A percentile compares a stretch with the other conserved stretches of the same genome.
These are phyloP conservation scores for Rhipidura dahli DNA, from an alignment of 2,113 vertebrate genomes.

Conservation along the genomic window DNA sequence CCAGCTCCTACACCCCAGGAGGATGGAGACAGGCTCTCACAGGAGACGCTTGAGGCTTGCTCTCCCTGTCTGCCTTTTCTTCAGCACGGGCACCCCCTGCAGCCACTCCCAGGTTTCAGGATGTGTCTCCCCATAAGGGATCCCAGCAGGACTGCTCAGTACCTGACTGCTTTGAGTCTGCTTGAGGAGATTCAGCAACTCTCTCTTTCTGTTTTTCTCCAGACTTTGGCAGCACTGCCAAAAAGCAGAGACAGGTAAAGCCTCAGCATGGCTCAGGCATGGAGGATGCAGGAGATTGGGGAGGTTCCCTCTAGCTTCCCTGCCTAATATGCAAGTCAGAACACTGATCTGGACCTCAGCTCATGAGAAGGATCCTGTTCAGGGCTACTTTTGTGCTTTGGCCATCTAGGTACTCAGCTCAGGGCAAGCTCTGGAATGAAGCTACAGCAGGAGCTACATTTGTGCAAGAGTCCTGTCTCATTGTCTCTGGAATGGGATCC, in stretches of 20 bases:
- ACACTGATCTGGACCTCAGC: not conserved
- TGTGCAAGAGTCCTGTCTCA: not conserved
- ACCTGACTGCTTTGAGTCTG: not conserved
- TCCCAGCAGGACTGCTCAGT: not conserved
- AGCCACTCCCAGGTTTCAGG: not conserved
- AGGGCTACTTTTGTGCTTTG: not conserved
- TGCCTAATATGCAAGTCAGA: not conserved
- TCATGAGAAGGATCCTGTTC: not conserved
- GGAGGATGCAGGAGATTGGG: not conserved
- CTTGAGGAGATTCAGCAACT: not conserved
- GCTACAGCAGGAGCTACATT: not conserved
- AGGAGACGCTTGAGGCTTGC: not conserved
- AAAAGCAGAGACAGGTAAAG: not conserved
- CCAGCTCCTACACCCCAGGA: not conserved
- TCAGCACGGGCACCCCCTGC: too few species aligned
- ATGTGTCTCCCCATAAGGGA: not conserved
- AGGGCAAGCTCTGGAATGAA: not conserved
- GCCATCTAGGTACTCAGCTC: not conserved
- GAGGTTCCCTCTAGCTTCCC: not conserved
- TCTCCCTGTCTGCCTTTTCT: not conserved
- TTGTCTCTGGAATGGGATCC: not conserved
- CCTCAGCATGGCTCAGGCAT: not conserved
- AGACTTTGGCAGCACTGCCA: not conserved
- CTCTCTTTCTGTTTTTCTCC: not conserved
- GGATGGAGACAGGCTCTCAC: not conserved